A percentile compares a stretch with the other conserved stretches of the same genome.
phyloP scores from a whole-genome alignment of 2,888 invertebrate genomes.

The Pemphredon lugubris region DNA sequence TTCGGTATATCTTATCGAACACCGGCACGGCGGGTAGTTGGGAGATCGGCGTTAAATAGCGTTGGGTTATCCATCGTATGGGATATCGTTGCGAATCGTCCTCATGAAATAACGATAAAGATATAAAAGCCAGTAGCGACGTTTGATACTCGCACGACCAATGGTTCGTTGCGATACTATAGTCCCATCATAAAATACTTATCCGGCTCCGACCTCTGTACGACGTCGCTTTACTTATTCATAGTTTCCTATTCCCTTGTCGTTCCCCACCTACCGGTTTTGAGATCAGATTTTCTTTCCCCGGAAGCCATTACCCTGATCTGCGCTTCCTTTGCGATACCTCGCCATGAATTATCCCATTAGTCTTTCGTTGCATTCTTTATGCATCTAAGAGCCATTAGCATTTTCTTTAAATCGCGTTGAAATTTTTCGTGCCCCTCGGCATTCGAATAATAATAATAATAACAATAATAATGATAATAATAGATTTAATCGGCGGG shows the following conservation, averaged over 20 bases:
- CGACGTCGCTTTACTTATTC: slow-evolving; percentile 60
- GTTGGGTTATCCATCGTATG: neutral
- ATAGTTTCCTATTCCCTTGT: slow-evolving; percentile 43
- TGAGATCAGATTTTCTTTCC: slow-evolving; percentile 43
- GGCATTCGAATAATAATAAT: no score
- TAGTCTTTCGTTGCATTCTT: slow-evolving; percentile 1
- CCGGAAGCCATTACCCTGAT: slow-evolving; percentile 48
- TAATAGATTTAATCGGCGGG: no score
- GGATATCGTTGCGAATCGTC: slow-evolving; percentile 36
- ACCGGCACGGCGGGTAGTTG: slow-evolving; percentile 22
- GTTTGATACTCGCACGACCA: slow-evolving; percentile 35
- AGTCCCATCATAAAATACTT: slow-evolving; percentile 68
- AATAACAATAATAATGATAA: no score
- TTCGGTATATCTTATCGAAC: no score
- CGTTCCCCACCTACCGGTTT: slow-evolving; percentile 34
- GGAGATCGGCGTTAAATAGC: slow-evolving; percentile 19
- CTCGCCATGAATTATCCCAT: slow-evolving; percentile 1
- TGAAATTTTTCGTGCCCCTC: no score
- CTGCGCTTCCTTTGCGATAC: slow-evolving; percentile 7
- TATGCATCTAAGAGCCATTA: neutral
- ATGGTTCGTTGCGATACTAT: slow-evolving; percentile 50
- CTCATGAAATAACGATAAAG: slow-evolving; percentile 56
- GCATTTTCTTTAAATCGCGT: neutral
- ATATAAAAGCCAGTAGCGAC: slow-evolving; percentile 45
- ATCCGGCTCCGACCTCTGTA: slow-evolving; percentile 34